A percentile compares a stretch with the other conserved stretches of the same genome.
These are phyloP conservation scores for Phoxinus dragarum DNA, from an alignment of 2,797 vertebrate species.

Conservation along the genomic window DNA sequence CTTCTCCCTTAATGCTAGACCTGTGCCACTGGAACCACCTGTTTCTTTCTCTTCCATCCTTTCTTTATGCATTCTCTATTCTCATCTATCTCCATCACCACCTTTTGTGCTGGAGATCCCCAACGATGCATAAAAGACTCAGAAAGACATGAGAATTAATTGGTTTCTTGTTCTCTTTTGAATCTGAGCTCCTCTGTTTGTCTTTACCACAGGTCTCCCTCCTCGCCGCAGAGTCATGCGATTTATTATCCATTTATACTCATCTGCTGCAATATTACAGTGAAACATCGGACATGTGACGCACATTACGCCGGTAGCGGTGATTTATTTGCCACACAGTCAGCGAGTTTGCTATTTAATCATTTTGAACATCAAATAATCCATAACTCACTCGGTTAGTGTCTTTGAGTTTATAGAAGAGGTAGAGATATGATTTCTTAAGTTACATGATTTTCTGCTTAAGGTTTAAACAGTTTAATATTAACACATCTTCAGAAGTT, in stretches of 20 bases:
- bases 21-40: slow-evolving; percentile 51
- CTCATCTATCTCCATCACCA: slow-evolving; percentile 17
- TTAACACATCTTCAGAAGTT: slow-evolving; percentile 1
- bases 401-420: slow-evolving; percentile 11
- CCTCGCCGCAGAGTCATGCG: background rate
- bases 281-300: slow-evolving; percentile 4
- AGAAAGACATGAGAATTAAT: slow-evolving; percentile 16
- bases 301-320: background rate
- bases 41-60: slow-evolving; percentile 37
- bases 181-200: slow-evolving; percentile 13
- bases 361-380: slow-evolving; percentile 1
- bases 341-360: slow-evolving; percentile 20
- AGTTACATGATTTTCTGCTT: background rate
- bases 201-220: slow-evolving; percentile 13
- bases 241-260: slow-evolving; percentile 30
- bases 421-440: slow-evolving; percentile 9
- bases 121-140: slow-evolving; percentile 10
- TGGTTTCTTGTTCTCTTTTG: slow-evolving; percentile 12
- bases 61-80: slow-evolving; percentile 37
- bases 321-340: slow-evolving; percentile 38
- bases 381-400: slow-evolving; percentile 7
- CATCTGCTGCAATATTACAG: slow-evolving; percentile 12
- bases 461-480: background rate
- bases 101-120: slow-evolving; percentile 18
- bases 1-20: slow-evolving; percentile 50